Evolutionary conservation across 2,797 vertebrate species (phyloP), one percentile per base, ranked within the genome.

Genomic region (Lutjanus argentimaculatus): DNA sequence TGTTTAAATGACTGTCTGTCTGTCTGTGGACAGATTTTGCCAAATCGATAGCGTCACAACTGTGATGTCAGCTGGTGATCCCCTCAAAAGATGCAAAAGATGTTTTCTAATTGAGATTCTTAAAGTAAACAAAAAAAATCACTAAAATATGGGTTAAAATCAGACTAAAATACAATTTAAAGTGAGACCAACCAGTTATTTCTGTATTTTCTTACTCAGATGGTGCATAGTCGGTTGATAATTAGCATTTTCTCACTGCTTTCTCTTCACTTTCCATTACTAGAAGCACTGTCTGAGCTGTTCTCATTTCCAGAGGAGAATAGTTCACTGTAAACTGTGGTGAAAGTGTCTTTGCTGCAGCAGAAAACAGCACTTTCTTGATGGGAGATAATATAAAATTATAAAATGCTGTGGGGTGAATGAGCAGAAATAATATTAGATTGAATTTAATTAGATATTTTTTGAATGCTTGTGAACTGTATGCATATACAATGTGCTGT

Each of bases 401-500:
- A 46, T 63, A 45, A 56, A 61, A 67, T 52, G 2, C 2, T 11
- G 7, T 10, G 36, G 11, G n/a, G 2, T 0, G 11, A 19, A 51
- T 69, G 21, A 57, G 22, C 1, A 0, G 57, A 6, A 14, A 53
- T 43, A 8, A 46, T 25, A 42, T 22, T 45, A 15, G 19, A 52
- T 58, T 57, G 2, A 17, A 49, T 49, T 64, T 7, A 61, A 70
- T 53, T 13, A 30, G 52, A 58, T 30, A 12, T 8, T 49, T 13
- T 40, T 48, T 57, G 7, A 43, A 15, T 53, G 43, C 42, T 65
- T 76, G 19, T 75, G 19, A n/a, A 36, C 30, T 52, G 16, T 72
- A 8, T 69, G 19, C 25, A 71, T 22, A 67, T 62, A 71, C 67
- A 67, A 8, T 58, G 1, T 4, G 51, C 19, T 63, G 14, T 57